Percentiles rank a stretch among this genome's conserved stretches.
These are phyloP conservation scores for Heliconius aoede DNA, from an alignment of 2,888 invertebrate genomes.

Conservation along the genomic window DNA sequence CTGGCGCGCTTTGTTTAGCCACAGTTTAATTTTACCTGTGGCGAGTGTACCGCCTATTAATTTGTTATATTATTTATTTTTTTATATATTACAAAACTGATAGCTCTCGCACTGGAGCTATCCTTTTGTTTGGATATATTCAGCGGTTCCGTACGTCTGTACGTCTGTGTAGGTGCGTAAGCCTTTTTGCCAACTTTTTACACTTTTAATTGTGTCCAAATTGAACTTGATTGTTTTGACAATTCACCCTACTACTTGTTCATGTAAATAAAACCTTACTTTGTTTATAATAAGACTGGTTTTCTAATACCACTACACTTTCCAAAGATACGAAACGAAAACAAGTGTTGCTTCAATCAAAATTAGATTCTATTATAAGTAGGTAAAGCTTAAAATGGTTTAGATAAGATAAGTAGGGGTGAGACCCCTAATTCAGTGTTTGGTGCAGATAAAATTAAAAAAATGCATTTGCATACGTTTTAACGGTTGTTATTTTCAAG, in stretches of 20 bases:
- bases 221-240: slow-evolving; percentile 22
- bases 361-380: slow-evolving; percentile 45
- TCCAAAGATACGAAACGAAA: not conserved
- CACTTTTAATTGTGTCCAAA: slow-evolving; percentile 23
- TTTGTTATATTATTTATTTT: too few relatives aligned
- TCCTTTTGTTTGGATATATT: not conserved
- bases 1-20: too few relatives aligned
- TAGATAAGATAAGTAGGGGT: slow-evolving; percentile 56
- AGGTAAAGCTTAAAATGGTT: slow-evolving; percentile 45
- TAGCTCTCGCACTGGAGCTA: not conserved
- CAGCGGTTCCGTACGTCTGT: not conserved
- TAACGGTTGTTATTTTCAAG: slow-evolving; percentile 39
- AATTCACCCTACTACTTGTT: not conserved
- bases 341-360: slow-evolving; percentile 19
- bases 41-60: too few relatives aligned
- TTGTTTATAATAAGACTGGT: not conserved
- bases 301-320: not conserved
- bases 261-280: not conserved
- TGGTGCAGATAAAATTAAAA: slow-evolving; percentile 67
- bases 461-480: slow-evolving; percentile 56
- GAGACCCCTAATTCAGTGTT: slow-evolving; percentile 63
- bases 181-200: slow-evolving; percentile 1
- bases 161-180: not conserved
- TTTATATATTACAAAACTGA: too few relatives aligned
- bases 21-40: too few relatives aligned